A percentile compares a stretch with the other conserved stretches of the same genome.
phyloP scores from a whole-genome alignment of 2,113 vertebrate genomes.

The Paramormyrops kingsleyae region DNA sequence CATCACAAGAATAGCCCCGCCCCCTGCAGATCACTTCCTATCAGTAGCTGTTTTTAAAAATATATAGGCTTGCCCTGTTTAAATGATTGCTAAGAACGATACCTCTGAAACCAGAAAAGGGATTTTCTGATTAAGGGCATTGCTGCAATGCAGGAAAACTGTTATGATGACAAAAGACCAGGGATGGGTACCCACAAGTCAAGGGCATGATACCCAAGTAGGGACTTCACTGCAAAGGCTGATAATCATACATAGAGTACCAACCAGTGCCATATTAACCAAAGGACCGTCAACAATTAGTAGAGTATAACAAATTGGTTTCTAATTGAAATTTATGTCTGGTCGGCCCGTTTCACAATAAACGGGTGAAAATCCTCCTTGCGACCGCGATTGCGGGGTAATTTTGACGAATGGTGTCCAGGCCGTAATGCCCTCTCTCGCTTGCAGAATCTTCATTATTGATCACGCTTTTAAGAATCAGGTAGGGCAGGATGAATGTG shows the following conservation, averaged over 20 bases:
- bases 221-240: not conserved
- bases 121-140: not conserved
- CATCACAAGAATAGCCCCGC: not conserved
- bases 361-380: slow-evolving; percentile 55
- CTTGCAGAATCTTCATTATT: slow-evolving; percentile 53
- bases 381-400: slow-evolving; percentile 58
- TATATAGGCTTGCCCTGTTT: not conserved
- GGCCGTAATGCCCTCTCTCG: slow-evolving; percentile 56
- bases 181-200: not conserved
- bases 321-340: slow-evolving; percentile 62
- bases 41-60: not conserved
- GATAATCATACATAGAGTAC: not conserved
- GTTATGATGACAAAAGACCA: not conserved
- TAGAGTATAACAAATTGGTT: slow-evolving; percentile 47
- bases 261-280: slow-evolving; percentile 27
- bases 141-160: not conserved
- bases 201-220: not conserved
- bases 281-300: slow-evolving; percentile 22
- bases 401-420: slow-evolving; percentile 64
- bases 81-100: not conserved
- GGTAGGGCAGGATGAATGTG: slow-evolving; percentile 65
- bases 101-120: not conserved
- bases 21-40: not conserved
- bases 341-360: slow-evolving; percentile 53
- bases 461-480: slow-evolving; percentile 64